These are phyloP conservation scores for Bombus consobrinus DNA, from an alignment of 1,140 invertebrate genomes.

Conservation along the genomic window DNA sequence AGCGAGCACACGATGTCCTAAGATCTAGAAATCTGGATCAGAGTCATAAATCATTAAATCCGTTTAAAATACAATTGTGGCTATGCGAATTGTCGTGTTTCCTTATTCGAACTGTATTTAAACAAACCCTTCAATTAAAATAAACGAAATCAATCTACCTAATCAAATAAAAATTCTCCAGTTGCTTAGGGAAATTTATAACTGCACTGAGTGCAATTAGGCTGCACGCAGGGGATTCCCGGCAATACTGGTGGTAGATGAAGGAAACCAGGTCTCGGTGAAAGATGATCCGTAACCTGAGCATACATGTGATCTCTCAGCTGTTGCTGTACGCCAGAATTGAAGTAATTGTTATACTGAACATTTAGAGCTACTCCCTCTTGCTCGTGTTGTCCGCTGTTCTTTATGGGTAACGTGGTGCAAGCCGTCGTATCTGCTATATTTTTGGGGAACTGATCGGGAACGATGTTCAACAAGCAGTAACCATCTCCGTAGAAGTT, in stretches of 20 bases:
- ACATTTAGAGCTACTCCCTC: slow-evolving; percentile 68
- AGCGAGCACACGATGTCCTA: too few relatives aligned
- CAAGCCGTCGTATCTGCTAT: slow-evolving; percentile 19
- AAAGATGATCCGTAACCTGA: slow-evolving; percentile 62
- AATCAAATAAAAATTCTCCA: not conserved
- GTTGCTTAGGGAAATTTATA: slow-evolving; percentile 73
- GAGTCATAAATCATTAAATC: not conserved
- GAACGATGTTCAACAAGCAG: slow-evolving; percentile 75
- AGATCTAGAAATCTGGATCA: not conserved
- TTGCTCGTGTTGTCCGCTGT: slow-evolving; percentile 51
- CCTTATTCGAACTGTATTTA: not conserved
- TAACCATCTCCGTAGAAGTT: slow-evolving; percentile 74
- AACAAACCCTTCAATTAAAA: not conserved
- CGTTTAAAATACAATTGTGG: not conserved
- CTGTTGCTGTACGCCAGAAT: slow-evolving; percentile 68
- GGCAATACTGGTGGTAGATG: slow-evolving; percentile 78
- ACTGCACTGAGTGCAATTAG: slow-evolving; percentile 76
- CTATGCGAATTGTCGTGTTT: not conserved
- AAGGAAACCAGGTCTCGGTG: slow-evolving; percentile 69
- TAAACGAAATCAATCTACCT: not conserved
- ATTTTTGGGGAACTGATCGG: slow-evolving; percentile 63
- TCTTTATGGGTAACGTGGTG: slow-evolving; percentile 52
- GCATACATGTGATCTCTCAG: slow-evolving; percentile 68
- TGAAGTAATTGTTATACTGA: slow-evolving; percentile 74
- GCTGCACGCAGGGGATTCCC: slow-evolving; percentile 76